Conservation (phyloP, 1,140 invertebrate genomes). For the silkworm (Bombyx mori) region ASM3026992v2 NC_085127.1:8754001-8754500, state of each 20-base stretch:
- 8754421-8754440: neutral
- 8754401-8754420: neutral
- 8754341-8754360: conserved; percentile 51
- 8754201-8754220: conserved; percentile 41
- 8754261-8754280: conserved; percentile 13
- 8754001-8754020: too few relatives aligned
- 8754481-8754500: neutral
- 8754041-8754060: too few relatives aligned
- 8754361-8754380: conserved; percentile 46
- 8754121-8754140: too few relatives aligned
- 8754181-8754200: neutral
- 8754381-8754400: conserved; percentile 20
- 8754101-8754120: too few relatives aligned
- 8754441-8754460: neutral
- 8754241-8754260: conserved; percentile 36
- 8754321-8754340: conserved; percentile 46
- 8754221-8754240: conserved; percentile 49
- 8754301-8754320: conserved; percentile 33
- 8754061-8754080: too few relatives aligned
- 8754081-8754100: too few relatives aligned
- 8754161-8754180: neutral
- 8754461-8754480: neutral
- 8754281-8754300: conserved; percentile 32
- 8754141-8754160: neutral
- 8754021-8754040: too few relatives aligned